A percentile compares a stretch with the other conserved stretches of the same genome.
Conservation (phyloP, 2,797 vertebrate genomes). For the Sardinella longiceps region DNA sequence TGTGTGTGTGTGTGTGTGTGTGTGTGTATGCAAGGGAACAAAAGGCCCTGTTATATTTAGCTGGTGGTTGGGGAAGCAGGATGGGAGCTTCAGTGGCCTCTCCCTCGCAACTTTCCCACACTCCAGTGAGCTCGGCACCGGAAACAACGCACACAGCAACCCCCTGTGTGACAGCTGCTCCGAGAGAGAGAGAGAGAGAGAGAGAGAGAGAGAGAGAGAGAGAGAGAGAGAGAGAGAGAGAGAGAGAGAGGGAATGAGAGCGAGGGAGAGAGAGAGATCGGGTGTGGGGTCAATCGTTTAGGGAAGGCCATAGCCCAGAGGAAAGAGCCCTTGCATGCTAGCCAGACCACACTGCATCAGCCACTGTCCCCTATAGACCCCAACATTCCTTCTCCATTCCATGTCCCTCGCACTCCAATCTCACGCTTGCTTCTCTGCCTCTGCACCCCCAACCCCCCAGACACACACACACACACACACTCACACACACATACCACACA, state of each 20-base stretch:
- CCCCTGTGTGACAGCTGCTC: conserved; percentile 67
- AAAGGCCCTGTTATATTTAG: conserved; percentile 70
- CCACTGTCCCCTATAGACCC: not conserved
- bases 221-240: not conserved
- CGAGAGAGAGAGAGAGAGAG: conserved; percentile 27
- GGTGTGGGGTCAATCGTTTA: conserved; percentile 61
- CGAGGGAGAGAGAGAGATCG: conserved; percentile 32
- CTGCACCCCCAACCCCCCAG: conserved; percentile 23
- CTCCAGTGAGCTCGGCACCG: conserved; percentile 61
- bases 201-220: not conserved
- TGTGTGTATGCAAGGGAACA: conserved; percentile 52
- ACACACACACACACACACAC: conserved; percentile 33
- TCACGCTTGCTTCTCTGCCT: not conserved
- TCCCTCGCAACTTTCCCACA: conserved; percentile 75
- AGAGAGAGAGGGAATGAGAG: not conserved
- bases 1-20: not conserved
- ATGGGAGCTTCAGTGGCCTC: conserved; percentile 63
- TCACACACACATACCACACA: not conserved
- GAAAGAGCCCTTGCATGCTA: conserved; percentile 67
- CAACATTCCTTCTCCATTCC: conserved; percentile 8
- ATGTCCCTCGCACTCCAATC: not conserved
- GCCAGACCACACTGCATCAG: conserved; percentile 25
- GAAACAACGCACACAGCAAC: conserved; percentile 63
- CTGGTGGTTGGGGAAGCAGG: conserved; percentile 70
- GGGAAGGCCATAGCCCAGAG: conserved; percentile 64